Evolutionary conservation across 2,888 invertebrate species (phyloP).

Genomic region (Norana najaformis): DNA sequence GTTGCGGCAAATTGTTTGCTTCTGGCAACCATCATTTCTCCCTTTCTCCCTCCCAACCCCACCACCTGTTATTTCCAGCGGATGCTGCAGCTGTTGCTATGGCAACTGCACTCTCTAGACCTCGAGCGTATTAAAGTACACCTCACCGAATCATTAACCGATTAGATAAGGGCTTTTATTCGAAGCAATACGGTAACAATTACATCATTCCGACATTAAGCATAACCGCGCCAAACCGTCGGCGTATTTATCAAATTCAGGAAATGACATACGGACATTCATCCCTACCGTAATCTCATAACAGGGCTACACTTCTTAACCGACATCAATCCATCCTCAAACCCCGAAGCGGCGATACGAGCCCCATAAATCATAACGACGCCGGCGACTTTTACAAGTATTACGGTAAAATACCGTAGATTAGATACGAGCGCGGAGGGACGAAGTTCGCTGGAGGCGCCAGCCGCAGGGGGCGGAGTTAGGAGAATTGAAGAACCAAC

Average conservation of each 20-base stretch:
- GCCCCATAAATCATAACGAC: neutral
- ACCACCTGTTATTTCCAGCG: neutral
- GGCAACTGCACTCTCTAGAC: neutral
- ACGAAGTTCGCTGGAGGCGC: neutral
- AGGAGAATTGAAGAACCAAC: neutral
- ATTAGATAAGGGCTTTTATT: neutral
- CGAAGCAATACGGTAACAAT: neutral
- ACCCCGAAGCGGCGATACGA: neutral
- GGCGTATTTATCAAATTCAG: neutral
- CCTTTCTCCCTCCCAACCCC: neutral
- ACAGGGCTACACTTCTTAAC: neutral
- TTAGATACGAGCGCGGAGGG: neutral
- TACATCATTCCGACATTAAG: neutral
- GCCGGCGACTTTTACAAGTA: constrained; percentile 13
- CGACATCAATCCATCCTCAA: neutral
- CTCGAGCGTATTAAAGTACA: neutral
- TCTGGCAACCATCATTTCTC: neutral
- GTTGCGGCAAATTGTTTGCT: neutral
- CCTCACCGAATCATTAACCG: neutral
- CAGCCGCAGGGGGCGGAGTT: neutral
- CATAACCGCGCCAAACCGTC: neutral
- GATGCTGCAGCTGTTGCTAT: neutral
- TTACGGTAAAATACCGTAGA: neutral
- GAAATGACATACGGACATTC: neutral
- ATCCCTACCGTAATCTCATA: neutral